These are phyloP conservation scores for Leucania comma DNA, from an alignment of 2,888 invertebrate species.

Conservation along the genomic window DNA sequence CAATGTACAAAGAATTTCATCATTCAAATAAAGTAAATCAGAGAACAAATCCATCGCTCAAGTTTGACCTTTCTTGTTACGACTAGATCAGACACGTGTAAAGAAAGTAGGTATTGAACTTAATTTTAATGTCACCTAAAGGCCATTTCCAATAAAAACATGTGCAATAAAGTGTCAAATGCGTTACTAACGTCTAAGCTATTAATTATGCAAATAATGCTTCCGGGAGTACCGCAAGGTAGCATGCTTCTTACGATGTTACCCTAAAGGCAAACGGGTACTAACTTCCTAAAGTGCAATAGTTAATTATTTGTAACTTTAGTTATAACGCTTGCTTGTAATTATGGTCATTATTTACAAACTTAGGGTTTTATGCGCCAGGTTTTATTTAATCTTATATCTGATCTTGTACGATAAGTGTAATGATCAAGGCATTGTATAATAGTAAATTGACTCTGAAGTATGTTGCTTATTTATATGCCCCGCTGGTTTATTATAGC, in stretches of 20 bases:
- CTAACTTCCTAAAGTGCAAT: conserved; percentile 50
- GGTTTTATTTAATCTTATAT: conserved; percentile 7
- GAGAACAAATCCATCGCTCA: background rate
- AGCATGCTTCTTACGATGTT: conserved; percentile 50
- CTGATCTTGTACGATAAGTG: conserved; percentile 17
- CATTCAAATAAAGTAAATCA: background rate
- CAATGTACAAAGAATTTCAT: background rate
- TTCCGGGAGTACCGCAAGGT: conserved; percentile 57
- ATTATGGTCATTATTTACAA: conserved; percentile 23
- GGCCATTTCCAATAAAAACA: conserved; percentile 2
- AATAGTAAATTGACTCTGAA: background rate
- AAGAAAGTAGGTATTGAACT: conserved; percentile 23
- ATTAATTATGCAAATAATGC: conserved; percentile 53
- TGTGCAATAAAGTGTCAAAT: conserved; percentile 15
- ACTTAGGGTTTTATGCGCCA: conserved; percentile 10
- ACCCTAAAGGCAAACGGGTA: conserved; percentile 51
- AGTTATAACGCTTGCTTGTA: conserved; percentile 19
- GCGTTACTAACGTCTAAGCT: conserved; percentile 29
- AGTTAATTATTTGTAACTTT: conserved; percentile 36
- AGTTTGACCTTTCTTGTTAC: background rate
- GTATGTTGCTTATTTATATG: background rate
- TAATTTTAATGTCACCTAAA: conserved; percentile 9
- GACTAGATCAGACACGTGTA: background rate
- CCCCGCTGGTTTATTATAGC: background rate
- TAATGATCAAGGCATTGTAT: background rate